Evolutionary conservation across 2,888 invertebrate species (phyloP), one percentile per base, ranked within the genome.

Genomic region (Pherbina coryleti): DNA sequence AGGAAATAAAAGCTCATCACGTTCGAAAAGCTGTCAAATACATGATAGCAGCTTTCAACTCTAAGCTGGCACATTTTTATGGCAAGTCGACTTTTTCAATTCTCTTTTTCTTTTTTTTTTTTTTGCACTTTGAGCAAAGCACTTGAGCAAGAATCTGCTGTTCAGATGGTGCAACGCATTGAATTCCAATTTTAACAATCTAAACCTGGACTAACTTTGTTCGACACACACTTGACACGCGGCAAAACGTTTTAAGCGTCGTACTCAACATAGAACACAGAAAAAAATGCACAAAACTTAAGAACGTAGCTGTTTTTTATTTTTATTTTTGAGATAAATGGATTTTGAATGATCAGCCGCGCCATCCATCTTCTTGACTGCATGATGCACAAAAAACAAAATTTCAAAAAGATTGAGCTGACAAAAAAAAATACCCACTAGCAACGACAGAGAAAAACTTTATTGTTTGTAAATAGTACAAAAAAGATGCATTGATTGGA

Each of bases 311-410:
- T 17, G 3, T 53, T 53, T 53, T 53, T 53, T 55, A 7, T 19
- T 55, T 55, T 19, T 19, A 19, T 55, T 55, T 19, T 19, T 2
- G 5, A 71, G 73, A 73, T 73, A 62, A 73, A 73, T 73, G 73
- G 25, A 73, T 60, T 60, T 73, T 73, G 73, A 73, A 60, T 73
- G 73, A 73, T 73, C 60, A 22, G 31, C 25, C 34, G 11, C n/a
- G 22, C 55, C 7, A 22, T 22, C n/a, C 55, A 55, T 55, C 55
- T 55, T 55, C 19, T n/a, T 19, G 22, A 55, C 44, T 44, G 44
- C 44, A 1, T 44, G 44, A 44, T 44, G 22, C 22, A 11, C 11
- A 8, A 22, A 22, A 4, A 8, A 22, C 8, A 4, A 57, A 19
- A 22, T 11, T 22, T 7, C 11, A 60, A 28, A 44, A 44, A 11